Percentiles rank a stretch among this genome's conserved stretches.
Conservation (phyloP, 2,888 invertebrate genomes). For the Aphodius granarius region DNA sequence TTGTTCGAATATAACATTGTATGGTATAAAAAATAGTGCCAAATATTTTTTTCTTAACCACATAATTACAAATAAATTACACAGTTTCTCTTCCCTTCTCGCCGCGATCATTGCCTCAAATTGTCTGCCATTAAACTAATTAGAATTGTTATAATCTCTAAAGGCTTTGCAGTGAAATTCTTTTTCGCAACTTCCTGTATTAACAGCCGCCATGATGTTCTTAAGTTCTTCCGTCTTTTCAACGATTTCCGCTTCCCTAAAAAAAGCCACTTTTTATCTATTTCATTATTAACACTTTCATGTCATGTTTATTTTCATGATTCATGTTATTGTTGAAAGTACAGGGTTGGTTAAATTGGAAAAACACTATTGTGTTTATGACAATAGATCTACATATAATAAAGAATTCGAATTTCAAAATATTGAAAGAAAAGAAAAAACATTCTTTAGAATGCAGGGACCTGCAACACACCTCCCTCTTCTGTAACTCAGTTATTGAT, state of each 20-base stretch:
- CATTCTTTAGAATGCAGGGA: too few relatives aligned
- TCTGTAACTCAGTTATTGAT: too few relatives aligned
- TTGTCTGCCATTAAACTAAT: not conserved
- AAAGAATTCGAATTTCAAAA: too few relatives aligned
- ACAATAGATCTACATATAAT: too few relatives aligned
- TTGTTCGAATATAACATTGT: too few relatives aligned
- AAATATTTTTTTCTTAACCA: not conserved
- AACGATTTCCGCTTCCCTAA: constrained; percentile 44
- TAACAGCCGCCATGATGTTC: constrained; percentile 49
- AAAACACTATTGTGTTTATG: too few relatives aligned
- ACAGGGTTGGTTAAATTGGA: too few relatives aligned
- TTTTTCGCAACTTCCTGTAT: constrained; percentile 45
- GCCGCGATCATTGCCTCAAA: not conserved
- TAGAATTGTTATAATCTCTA: not conserved
- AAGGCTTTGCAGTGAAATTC: constrained; percentile 41
- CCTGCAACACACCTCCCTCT: too few relatives aligned
- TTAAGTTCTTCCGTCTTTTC: constrained; percentile 46
- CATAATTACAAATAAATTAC: not conserved
- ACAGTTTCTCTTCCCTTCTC: not conserved
- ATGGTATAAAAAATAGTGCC: not conserved
- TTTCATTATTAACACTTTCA: too few relatives aligned
- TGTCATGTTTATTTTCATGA: too few relatives aligned
- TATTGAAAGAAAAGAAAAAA: too few relatives aligned
- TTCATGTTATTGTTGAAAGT: too few relatives aligned
- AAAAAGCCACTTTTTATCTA: constrained; percentile 7